Base-by-base conservation (phyloP, 2,797 vertebrate species). In the Enteromius paludinosus region DNA sequence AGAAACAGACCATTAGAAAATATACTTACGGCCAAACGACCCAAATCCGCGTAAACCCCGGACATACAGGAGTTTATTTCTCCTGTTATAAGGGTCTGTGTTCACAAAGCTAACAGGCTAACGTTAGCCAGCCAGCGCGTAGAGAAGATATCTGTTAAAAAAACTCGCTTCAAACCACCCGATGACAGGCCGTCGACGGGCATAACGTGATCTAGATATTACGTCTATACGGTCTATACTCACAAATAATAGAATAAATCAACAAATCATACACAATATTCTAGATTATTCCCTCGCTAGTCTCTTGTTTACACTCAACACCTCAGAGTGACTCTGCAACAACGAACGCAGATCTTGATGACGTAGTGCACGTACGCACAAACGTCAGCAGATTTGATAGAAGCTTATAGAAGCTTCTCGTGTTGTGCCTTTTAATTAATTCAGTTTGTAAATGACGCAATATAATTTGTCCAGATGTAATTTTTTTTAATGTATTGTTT, bases 261-360 rank as follows among this genome's bases (percentile, higher is more conserved):
- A 68, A 66, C 14, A 23, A 82, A 41, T 20, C 35, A 33, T 1
- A 33, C 8, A 15, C 3, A 30, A 74, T 66, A 68, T 79, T 87
- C 76, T n/a, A 70, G 84, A 89, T 64, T 83, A 80, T 84, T 87
- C 87, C 80, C 54, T 52, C n/a, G 54, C 80, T 43, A 72, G 52
- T 28, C 61, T 86, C 89, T 92, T 94, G 93, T 94, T 95, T 94
- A 94, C 94, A 93, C 90, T 89, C 10, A 85, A 86, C 66, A 86
- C 66, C 85, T 88, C 90, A 87, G 90, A 92, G 92, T 94, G 93
- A 94, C 94, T 94, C 92, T 91, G 94, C 94, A 94, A 91, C 89
- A 92, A 85, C 90, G 86, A 92, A 85, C 90, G 86, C 92, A 87
- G 83, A 69, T 79, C 41, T 65, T 1, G 33, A 15, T 90, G 90